Base-by-base conservation (phyloP, 2,797 vertebrate genomes). In the Pangasius larnaudii region DNA sequence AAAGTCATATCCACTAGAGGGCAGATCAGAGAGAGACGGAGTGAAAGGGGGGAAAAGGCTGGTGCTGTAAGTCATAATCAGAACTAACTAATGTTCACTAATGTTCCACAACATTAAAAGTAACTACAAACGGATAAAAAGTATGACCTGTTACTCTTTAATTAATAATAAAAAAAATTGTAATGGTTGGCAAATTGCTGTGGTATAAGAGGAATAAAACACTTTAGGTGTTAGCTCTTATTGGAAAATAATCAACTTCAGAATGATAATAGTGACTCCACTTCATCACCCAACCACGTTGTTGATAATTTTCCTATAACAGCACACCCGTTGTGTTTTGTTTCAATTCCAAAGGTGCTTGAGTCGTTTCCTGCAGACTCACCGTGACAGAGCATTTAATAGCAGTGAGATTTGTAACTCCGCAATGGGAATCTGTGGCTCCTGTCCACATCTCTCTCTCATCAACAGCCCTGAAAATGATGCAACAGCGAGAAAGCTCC, bases 401-500 rank as follows among this genome's bases (percentile, higher is more conserved):
- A 88, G 61, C 63, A 46, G 74, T 61, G 46, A 89, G 85, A 77
- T 86, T 84, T 86, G 88, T 56, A 77, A 61, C 42, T 61, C 30
- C 11, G 11, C 61, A 65, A 65, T 65, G 78, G 69, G 53, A 90
- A 69, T 71, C 87, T 53, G 82, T 65, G 61, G 53, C 46, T 89
- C 78, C 86, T 82, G 85, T 85, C 72, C 83, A 59, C 80, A 85
- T 85, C 87, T 94, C 93, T 89, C 85, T 89, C 92, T 89, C 90
- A 90, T 94, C 93, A 53, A 90, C 2, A 56, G 88, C 84, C 84
- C 85, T 88, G 87, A 46, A 91, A 51, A 85, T 96, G 95, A 96
- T 93, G 95, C 94, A 96, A 95, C 87, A 63, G 36, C 0, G 85
- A 89, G 94, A 94, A 95, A 96, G 90, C 91, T 77, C 33, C 65